Conservation (phyloP, 1,140 invertebrate genomes). For the Megathymus violae region DNA sequence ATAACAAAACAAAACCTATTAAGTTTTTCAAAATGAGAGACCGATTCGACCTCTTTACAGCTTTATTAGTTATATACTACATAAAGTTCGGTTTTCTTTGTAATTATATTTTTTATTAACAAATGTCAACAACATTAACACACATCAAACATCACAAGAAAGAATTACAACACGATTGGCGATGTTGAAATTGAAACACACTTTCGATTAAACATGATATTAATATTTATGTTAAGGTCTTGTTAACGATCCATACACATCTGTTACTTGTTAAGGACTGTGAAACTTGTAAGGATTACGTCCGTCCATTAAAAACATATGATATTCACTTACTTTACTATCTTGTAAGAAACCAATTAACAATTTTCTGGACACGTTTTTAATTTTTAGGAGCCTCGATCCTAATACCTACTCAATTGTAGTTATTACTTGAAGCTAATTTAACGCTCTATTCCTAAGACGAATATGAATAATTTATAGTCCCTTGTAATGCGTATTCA, state of each 20-base stretch:
- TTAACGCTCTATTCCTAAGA: too few relatives aligned
- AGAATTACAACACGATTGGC: constrained; percentile 15
- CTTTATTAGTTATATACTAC: too few relatives aligned
- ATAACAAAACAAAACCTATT: too few relatives aligned
- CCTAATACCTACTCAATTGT: background rate
- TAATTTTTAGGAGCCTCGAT: background rate
- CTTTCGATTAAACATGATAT: constrained; percentile 16
- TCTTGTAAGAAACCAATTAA: background rate
- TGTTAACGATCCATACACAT: constrained; percentile 7
- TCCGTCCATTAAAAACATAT: background rate
- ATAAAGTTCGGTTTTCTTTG: too few relatives aligned
- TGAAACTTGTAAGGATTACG: background rate
- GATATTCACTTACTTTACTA: background rate
- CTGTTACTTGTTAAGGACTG: background rate
- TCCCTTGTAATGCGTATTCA: background rate
- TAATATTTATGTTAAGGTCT: constrained; percentile 10
- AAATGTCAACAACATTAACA: background rate
- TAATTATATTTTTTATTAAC: background rate
- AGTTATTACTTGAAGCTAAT: too few relatives aligned
- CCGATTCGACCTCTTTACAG: too few relatives aligned
- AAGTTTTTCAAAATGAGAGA: too few relatives aligned
- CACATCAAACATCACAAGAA: constrained; percentile 9
- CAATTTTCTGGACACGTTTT: background rate
- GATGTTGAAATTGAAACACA: constrained; percentile 13
- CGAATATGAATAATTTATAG: constrained; percentile 17